Percentiles rank a stretch among this genome's conserved stretches.
Conservation (phyloP, 64 coral and sea anemone genomes). For the Porites australiensis region DNA sequence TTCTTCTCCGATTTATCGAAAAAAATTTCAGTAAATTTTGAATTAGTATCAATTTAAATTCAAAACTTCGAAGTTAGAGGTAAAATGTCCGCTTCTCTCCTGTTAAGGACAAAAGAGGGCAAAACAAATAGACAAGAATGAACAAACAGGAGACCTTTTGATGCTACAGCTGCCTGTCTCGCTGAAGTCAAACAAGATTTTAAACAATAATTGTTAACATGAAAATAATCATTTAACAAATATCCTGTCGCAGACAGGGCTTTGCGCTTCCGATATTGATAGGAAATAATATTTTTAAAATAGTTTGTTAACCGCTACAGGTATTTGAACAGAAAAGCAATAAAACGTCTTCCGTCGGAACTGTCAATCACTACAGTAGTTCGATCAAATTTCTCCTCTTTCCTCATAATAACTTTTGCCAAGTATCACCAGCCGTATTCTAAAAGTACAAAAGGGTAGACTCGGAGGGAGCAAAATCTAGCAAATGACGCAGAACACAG, state of each 20-base stretch:
- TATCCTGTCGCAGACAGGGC: not conserved
- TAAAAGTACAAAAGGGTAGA: not conserved
- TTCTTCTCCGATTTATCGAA: too few relatives aligned
- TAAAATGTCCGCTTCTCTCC: too few relatives aligned
- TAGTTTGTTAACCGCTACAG: not conserved
- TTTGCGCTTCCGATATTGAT: not conserved
- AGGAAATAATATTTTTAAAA: not conserved
- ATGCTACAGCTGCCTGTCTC: not conserved
- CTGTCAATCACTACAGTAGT: not conserved
- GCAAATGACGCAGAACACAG: too few relatives aligned
- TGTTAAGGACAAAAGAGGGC: too few relatives aligned
- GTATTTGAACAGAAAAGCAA: constrained; percentile 12
- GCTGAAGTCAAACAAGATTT: not conserved
- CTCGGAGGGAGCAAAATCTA: too few relatives aligned
- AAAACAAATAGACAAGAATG: too few relatives aligned
- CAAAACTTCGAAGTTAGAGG: too few relatives aligned
- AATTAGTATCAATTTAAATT: too few relatives aligned
- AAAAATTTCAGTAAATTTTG: too few relatives aligned
- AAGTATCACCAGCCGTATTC: not conserved
- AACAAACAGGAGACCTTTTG: too few relatives aligned
- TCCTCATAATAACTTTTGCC: not conserved
- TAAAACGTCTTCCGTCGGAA: not conserved
- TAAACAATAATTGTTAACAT: not conserved
- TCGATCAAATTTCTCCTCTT: not conserved
- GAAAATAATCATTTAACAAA: not conserved